phyloP scores from a whole-genome alignment of 2,888 invertebrate genomes.

The Imbricaverruca yamaguchii region DNA sequence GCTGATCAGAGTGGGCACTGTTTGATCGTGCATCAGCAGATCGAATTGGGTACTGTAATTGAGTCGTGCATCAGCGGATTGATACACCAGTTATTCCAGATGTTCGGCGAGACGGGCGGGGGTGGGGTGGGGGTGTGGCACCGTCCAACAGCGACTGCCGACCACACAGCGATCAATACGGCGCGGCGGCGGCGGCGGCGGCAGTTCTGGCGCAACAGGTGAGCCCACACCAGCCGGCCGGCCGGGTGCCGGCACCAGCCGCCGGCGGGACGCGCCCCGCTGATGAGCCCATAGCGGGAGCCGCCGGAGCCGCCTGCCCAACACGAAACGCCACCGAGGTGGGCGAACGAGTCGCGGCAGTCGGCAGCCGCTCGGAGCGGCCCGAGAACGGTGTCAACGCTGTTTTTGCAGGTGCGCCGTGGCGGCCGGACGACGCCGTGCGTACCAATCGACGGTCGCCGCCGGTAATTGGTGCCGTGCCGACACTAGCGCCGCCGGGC shows the following conservation, averaged over 20 bases:
- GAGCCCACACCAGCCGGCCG: neutral
- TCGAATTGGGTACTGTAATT: no score
- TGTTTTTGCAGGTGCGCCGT: neutral
- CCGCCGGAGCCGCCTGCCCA: neutral
- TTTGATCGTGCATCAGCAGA: no score
- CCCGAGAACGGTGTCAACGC: neutral
- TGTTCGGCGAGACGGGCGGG: no score
- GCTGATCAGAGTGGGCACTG: no score
- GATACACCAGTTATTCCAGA: no score
- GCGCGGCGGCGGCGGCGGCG: neutral
- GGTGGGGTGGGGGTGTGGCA: no score
- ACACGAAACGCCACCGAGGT: neutral
- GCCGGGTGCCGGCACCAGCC: no score
- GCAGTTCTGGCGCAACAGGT: neutral
- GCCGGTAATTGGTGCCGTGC: no score
- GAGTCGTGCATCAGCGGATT: no score
- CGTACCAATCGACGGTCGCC: neutral
- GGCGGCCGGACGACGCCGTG: neutral
- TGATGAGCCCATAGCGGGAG: neutral
- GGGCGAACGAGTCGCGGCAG: neutral
- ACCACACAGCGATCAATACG: no score
- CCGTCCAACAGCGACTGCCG: no score
- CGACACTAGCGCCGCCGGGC: neutral
- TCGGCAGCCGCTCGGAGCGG: neutral
- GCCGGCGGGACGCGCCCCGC: no score